A percentile compares a stretch with the other conserved stretches of the same genome.
phyloP scores from a whole-genome alignment of 2,797 vertebrate species.

The Epinephelus malabaricus region DNA sequence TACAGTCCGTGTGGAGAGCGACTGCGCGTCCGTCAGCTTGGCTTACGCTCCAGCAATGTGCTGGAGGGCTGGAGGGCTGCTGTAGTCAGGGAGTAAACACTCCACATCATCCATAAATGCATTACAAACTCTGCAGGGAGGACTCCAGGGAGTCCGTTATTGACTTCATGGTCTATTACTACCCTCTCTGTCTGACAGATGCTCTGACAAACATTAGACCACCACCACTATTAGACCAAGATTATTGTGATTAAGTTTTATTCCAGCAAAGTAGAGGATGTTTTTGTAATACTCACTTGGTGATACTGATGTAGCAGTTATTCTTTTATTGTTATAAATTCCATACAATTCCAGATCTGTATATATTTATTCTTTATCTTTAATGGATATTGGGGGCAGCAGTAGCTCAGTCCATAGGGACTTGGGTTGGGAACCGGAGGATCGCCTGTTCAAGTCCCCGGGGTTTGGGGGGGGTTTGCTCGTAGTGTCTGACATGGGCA shows the following conservation, averaged over 20 bases:
- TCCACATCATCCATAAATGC: constrained; percentile 16
- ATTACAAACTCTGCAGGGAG: not conserved
- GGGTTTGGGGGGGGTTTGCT: too few relatives aligned
- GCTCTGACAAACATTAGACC: not conserved
- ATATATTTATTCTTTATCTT: too few relatives aligned
- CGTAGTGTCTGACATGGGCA: too few relatives aligned
- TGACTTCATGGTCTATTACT: constrained; percentile 22
- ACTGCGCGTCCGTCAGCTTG: not conserved
- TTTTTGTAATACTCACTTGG: too few relatives aligned
- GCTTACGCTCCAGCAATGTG: constrained; percentile 16
- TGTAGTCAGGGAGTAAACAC: not conserved
- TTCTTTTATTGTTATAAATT: too few relatives aligned
- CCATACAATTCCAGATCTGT: too few relatives aligned
- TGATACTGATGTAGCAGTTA: too few relatives aligned
- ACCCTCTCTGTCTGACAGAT: not conserved
- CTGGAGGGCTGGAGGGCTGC: not conserved
- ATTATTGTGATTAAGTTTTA: not conserved
- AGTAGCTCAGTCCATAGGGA: too few relatives aligned
- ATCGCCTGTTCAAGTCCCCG: too few relatives aligned
- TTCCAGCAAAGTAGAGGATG: not conserved
- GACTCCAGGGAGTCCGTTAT: constrained; percentile 30
- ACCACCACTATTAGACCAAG: not conserved
- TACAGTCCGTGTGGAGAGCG: not conserved
- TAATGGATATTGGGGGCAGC: too few relatives aligned
- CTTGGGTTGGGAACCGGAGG: too few relatives aligned